Evolutionary conservation across 2,888 invertebrate genomes (phyloP).

Genomic region (Plutella xylostella): DNA sequence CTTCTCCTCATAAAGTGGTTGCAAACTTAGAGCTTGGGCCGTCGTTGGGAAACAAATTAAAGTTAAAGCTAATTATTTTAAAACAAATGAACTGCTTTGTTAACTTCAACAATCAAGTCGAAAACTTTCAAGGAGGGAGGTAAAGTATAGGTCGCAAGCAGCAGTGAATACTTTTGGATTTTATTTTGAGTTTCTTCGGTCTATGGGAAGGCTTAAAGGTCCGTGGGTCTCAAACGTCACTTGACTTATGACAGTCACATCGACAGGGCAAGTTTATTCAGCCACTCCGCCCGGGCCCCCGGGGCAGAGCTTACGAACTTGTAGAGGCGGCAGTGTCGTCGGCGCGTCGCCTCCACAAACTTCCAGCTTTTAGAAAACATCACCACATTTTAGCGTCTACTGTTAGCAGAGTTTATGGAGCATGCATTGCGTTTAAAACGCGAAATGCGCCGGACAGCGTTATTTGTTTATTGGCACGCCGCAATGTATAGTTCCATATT

Average conservation of each 20-base stretch:
- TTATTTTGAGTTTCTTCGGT: slow-evolving; percentile 14
- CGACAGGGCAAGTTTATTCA: slow-evolving; percentile 66
- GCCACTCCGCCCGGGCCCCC: slow-evolving; percentile 39
- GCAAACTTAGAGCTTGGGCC: too few species aligned
- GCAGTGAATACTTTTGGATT: not conserved
- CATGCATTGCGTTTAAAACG: too few species aligned
- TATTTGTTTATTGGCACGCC: too few species aligned
- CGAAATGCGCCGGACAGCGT: too few species aligned
- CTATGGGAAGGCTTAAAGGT: slow-evolving; percentile 31
- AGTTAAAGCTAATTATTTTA: not conserved
- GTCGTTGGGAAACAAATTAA: too few species aligned
- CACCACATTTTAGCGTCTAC: not conserved
- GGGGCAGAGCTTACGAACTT: slow-evolving; percentile 31
- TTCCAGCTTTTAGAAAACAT: not conserved
- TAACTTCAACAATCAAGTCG: too few species aligned
- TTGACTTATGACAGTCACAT: slow-evolving; percentile 64
- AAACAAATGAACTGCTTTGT: not conserved
- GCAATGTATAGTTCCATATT: too few species aligned
- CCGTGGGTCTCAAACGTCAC: slow-evolving; percentile 39
- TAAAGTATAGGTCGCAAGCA: not conserved
- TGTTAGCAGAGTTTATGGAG: too few species aligned
- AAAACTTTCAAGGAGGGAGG: too few species aligned
- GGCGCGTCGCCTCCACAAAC: too few species aligned
- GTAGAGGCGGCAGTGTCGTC: slow-evolving; percentile 31
- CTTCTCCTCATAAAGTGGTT: too few species aligned